Evolutionary conservation across 2,113 vertebrate genomes (phyloP).

Genomic region (Alces alces): DNA sequence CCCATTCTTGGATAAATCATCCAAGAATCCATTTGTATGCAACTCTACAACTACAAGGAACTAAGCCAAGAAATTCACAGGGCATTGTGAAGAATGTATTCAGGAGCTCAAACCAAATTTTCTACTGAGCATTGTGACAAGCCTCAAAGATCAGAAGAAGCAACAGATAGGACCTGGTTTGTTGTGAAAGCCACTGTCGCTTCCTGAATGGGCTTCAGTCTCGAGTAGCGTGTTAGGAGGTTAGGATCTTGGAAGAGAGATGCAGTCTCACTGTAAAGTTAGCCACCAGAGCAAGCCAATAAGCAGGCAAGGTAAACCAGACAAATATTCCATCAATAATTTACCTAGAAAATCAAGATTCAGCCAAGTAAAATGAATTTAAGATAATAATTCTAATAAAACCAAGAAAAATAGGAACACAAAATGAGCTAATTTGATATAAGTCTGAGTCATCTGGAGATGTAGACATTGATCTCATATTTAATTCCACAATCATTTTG

Average conservation of each 20-base stretch:
- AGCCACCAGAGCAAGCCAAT: neutral
- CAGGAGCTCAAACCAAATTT: neutral
- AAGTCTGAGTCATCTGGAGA: too few relatives aligned
- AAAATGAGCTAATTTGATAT: too few relatives aligned
- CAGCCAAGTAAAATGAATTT: too few relatives aligned
- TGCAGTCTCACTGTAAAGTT: neutral
- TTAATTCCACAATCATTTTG: too few relatives aligned
- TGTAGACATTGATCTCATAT: too few relatives aligned
- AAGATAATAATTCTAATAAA: too few relatives aligned
- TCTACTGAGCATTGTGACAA: neutral
- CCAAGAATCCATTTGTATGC: neutral
- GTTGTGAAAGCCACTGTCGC: neutral
- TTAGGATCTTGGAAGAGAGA: neutral
- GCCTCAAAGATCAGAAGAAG: neutral
- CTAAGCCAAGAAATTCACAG: neutral
- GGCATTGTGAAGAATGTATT: neutral
- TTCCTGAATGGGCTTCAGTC: neutral
- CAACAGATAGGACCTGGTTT: neutral
- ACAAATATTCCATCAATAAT: neutral
- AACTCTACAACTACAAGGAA: neutral
- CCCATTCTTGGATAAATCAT: neutral
- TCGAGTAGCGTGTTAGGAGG: neutral
- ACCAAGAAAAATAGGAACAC: too few relatives aligned
- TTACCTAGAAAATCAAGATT: too few relatives aligned
- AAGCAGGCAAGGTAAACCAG: rapidly evolving